Base-by-base conservation (phyloP, 1,140 invertebrate species). In the Chionoecetes opilio region DNA sequence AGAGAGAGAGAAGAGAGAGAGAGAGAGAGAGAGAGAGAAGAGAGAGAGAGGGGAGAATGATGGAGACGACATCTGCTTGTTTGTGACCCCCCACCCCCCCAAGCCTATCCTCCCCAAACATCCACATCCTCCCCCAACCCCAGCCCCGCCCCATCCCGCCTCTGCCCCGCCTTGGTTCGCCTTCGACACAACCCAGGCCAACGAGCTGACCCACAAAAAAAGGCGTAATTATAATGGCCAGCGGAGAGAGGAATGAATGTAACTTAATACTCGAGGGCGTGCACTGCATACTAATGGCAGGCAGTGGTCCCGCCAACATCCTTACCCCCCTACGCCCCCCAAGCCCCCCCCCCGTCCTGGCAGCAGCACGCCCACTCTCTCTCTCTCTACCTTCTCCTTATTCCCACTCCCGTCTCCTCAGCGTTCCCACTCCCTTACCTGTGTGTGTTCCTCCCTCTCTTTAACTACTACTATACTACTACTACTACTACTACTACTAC, bases 221-320 rank as follows among this genome's bases (percentile, higher is more conserved):
- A 87, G 46, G 38, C 35, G 90, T 91, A 91, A 91, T 91, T 91
- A 91, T 91, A 91, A 63, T 91, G 90, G 90, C 90, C 46, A 26
- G 53, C 32, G n/a, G 37, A 53, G 90, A 21, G 26, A 32, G 90
- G 90, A 91, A 91, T 91, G 90, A 91, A 91, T 91, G 90, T 91
- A 91, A 91, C 90, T 91, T 91, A 91, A 91, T 91, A 91, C 90
- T 29, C 46, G 14, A 37, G 41, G 90, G 35, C 90, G 90, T 91
- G 90, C 41, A 91, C n/a, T 34, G 90, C 38, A 91, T 91, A 91
- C 90, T 91, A 91, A 91, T 91, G 53, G 6, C 38, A 41, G 63
- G 17, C 34, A 90, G 26, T 29, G 46, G 35, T 75, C 63, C 63
- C 63, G 21, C 63, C n/a, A 26, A 21, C 41, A 5, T 8, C 14